Base-by-base conservation (phyloP, 2,888 invertebrate genomes). In the Acronicta leporina region DNA sequence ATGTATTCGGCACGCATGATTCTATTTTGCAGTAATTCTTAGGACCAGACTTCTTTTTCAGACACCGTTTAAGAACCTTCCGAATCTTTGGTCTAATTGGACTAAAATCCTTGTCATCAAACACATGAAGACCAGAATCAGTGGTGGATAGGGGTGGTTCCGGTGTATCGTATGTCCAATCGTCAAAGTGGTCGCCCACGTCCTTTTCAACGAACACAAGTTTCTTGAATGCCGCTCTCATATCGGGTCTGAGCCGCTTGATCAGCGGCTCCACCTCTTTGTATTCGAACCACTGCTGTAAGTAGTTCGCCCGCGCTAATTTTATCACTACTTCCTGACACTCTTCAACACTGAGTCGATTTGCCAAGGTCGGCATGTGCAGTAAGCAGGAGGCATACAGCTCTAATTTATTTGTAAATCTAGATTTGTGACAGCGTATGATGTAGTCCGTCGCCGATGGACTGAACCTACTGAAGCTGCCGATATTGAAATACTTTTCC, bases 191-290 rank as follows among this genome's bases (percentile, higher is more conserved):
- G 0, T 75, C 63, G 0, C 83, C 87, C 2, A 88, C 14, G 33
- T 68, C 58, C 59, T 88, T 89, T 1, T 84, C 80, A 14, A 87
- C 80, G 52, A 90, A 90, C 15, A 90, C 65, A 52, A 64, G 69
- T 64, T 88, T 88, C 53, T 86, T 87, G 15, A 90, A 80, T 0
- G 63, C 55, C 0, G 74, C 55, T 66, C 87, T 78, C 20, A 85
- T 84, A 3, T 82, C 64, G 0, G 61, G 57, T 2, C 63, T 75
- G 2, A 90, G 40, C n/a, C 82, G 75, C 65, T 87, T 88, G 13
- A 90, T 67, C 1, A 89, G 68, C 2, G 87, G 86, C 62, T 90
- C 89, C 0, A 87, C 83, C 9, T 62, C 73, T 68, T 86, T 81
- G 53, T 87, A 90, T 2, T 79, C 57, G 55, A 91, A 87, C 81